Percentiles rank a stretch among this genome's conserved stretches.
Evolutionary conservation across 64 coral and sea anemone species (phyloP).

Genomic region (Actinia equina): DNA sequence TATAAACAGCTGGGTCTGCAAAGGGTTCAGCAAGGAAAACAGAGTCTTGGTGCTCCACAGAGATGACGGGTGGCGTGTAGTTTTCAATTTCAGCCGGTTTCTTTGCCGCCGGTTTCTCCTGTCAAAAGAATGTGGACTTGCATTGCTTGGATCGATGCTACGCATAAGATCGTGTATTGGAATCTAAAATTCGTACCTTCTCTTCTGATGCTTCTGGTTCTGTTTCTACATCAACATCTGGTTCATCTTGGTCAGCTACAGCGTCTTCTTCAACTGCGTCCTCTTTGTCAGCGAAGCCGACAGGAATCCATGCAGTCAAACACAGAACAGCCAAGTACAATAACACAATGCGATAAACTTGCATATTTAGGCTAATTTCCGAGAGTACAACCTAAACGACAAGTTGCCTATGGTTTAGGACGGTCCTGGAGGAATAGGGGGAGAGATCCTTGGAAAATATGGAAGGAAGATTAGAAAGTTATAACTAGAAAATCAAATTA

Average conservation of each 20-base stretch:
- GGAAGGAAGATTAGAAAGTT: conserved; percentile 26
- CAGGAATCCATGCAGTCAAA: conserved; percentile 15
- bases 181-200: conserved; percentile 6
- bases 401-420: neutral
- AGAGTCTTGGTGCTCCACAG: conserved; percentile 44
- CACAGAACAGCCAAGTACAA: neutral
- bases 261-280: conserved; percentile 26
- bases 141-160: neutral
- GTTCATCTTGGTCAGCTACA: conserved; percentile 39
- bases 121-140: conserved; percentile 3
- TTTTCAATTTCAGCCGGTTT: conserved; percentile 46
- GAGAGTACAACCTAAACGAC: neutral
- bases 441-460: neutral
- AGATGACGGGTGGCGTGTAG: conserved; percentile 35
- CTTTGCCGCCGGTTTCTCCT: conserved; percentile 59
- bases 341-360: neutral
- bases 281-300: conserved; percentile 11
- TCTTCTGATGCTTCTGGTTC: conserved; percentile 47
- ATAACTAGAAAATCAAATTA: conserved; percentile 40
- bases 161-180: neutral
- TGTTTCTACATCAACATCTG: conserved; percentile 49
- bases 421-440: neutral
- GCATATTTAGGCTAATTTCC: conserved; percentile 5
- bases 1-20: conserved; percentile 39
- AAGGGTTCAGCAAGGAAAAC: conserved; percentile 59